phyloP scores from a whole-genome alignment of 2,797 vertebrate species.

The Bothrops alternatus region DNA sequence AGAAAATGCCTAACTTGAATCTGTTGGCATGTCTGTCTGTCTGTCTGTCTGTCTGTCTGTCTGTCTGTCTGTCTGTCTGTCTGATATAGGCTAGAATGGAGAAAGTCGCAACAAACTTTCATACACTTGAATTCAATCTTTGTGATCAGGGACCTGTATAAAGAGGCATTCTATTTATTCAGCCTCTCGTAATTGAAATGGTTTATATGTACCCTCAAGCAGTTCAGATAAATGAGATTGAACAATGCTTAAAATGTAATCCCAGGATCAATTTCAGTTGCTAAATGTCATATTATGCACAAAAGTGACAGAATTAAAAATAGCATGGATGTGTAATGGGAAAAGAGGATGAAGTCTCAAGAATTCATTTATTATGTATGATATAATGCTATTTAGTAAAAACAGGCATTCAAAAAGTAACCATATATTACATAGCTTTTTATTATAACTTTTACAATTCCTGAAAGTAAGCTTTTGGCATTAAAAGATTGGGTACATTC shows the following conservation, averaged over 20 bases:
- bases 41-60: too few relatives aligned
- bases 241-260: background rate
- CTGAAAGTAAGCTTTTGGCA: background rate
- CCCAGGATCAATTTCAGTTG: background rate
- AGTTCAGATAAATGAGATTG: slow-evolving; percentile 10
- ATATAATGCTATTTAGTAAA: background rate
- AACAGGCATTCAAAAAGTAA: background rate
- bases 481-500: background rate
- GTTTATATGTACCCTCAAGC: background rate
- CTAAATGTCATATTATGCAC: background rate
- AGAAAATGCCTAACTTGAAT: background rate
- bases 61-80: too few relatives aligned
- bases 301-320: background rate
- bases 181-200: background rate
- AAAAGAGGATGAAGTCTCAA: background rate
- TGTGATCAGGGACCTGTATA: background rate
- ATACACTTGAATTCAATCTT: background rate
- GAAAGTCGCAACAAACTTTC: background rate
- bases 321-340: background rate
- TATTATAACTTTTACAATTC: background rate
- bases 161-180: background rate
- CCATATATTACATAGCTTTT: background rate
- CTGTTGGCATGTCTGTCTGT: background rate
- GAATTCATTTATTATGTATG: background rate
- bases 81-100: background rate